Evolutionary conservation across 1,140 invertebrate genomes (phyloP), one percentile per base, ranked within the genome.

Genomic region (Drosophila virilis): DNA sequence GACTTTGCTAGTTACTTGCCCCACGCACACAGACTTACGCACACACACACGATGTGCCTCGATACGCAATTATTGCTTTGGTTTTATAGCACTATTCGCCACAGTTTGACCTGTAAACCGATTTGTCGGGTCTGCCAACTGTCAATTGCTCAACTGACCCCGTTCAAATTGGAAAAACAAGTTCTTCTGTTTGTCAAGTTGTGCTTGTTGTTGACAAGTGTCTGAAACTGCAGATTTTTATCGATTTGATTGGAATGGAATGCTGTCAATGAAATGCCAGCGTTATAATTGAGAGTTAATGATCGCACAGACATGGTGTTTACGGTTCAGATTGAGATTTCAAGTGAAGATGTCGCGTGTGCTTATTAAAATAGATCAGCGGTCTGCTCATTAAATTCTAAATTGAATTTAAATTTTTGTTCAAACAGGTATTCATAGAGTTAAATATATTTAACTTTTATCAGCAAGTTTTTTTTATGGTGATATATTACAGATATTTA

Each of bases 61-160:
- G 50, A 54, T 58, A 51, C 32, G 43, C 54, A 38, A 51, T 67
- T 46, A 73, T 73, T 73, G 64, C 17, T 38, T 73, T 67, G 33
- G 40, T 50, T 72, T 66, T 67, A 67, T 59, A 67, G 62, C 40
- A 43, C 55, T 45, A 6, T 15, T 59, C 38, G 13, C 2, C 8
- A 35, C 38, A 28, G 55, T 60, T 28, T 73, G 74, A 76, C 74
- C 74, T 66, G 74, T 76, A 61, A 76, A 72, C 74, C 69, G 68
- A 72, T 75, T 75, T 72, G 68, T 55, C 45, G 46, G 45, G 17
- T 59, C 54, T 52, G 54, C 61, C 61, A 66, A 68, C 45, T 42
- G 65, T 35, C 57, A 52, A 48, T 71, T 69, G 60, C 59, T 28
- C 68, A 72, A 72, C 69, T 72, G 71, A 76, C 74, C 74, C 74